Evolutionary conservation across 2,113 vertebrate genomes (phyloP).

Genomic region (Psittacula cyanocephala): DNA sequence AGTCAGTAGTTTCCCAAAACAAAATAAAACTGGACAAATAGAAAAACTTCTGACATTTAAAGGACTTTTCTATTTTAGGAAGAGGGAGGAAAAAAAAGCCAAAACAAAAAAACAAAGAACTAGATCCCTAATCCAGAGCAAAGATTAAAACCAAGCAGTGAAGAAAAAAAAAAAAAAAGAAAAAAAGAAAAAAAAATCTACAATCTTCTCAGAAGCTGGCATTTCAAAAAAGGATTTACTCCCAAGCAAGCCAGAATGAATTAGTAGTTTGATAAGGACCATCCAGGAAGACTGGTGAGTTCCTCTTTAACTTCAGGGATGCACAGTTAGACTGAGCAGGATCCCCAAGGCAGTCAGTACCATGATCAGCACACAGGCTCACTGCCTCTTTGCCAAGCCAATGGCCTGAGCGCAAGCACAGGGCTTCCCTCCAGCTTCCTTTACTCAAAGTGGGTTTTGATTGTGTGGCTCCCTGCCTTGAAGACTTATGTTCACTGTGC

Average conservation of each 20-base stretch:
- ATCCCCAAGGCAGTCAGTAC: fast-evolving
- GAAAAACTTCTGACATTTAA: not conserved
- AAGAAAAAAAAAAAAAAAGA: too few relatives aligned
- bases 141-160: not conserved
- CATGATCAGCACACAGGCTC: not conserved
- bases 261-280: not conserved
- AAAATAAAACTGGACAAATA: not conserved
- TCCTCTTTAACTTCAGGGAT: not conserved
- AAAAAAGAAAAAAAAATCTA: too few relatives aligned
- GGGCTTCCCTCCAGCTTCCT: constrained; percentile 17
- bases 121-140: not conserved
- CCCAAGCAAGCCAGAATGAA: not conserved
- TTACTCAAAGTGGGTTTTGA: not conserved
- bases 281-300: not conserved
- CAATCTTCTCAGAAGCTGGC: not conserved
- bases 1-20: not conserved
- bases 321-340: fast-evolving
- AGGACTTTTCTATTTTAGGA: not conserved
- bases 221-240: not conserved
- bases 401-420: not conserved
- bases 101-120: fast-evolving
- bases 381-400: not conserved
- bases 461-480: not conserved
- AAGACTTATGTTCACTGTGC: constrained; percentile 13
- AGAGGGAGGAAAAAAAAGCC: not conserved